phyloP scores from a whole-genome alignment of 2,888 invertebrate genomes.

The Achlya flavicornis region DNA sequence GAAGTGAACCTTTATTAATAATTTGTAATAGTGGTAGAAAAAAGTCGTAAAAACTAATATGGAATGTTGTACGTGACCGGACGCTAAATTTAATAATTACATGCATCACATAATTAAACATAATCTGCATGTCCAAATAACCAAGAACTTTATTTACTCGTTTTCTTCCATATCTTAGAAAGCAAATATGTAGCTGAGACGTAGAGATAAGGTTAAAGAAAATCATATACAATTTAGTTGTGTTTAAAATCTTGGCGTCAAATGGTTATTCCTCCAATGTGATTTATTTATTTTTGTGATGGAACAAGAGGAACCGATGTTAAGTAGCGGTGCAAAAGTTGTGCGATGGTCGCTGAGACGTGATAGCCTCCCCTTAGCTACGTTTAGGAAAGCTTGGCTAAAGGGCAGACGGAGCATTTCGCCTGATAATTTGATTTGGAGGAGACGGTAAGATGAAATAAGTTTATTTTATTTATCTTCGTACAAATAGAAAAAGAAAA shows the following conservation, averaged over 20 bases:
- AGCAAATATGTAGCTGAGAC: conserved; percentile 48
- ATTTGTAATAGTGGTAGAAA: neutral
- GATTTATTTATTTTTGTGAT: neutral
- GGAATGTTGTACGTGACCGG: neutral
- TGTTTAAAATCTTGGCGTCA: conserved; percentile 11
- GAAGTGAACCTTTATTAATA: too few species aligned
- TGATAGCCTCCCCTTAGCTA: conserved; percentile 70
- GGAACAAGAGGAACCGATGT: conserved; percentile 27
- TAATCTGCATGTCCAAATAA: conserved; percentile 26
- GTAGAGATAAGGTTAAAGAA: conserved; percentile 39
- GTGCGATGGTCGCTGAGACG: conserved; percentile 63
- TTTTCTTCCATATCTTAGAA: conserved; percentile 39
- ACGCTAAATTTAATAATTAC: conserved; percentile 1
- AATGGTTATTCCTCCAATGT: conserved; percentile 7
- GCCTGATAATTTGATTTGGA: conserved; percentile 55
- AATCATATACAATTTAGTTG: conserved; percentile 31
- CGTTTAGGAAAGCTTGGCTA: conserved; percentile 63
- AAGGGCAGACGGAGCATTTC: conserved; percentile 60
- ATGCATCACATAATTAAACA: neutral
- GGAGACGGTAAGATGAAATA: conserved; percentile 60
- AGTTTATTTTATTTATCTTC: neutral
- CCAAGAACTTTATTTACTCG: conserved; percentile 27
- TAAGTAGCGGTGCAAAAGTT: conserved; percentile 26
- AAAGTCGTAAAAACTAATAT: neutral
- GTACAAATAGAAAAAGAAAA: too few species aligned